Evolutionary conservation across 2,113 vertebrate genomes (phyloP), one percentile per base, ranked within the genome.

Genomic region (Campylorhamphus procurvoides): DNA sequence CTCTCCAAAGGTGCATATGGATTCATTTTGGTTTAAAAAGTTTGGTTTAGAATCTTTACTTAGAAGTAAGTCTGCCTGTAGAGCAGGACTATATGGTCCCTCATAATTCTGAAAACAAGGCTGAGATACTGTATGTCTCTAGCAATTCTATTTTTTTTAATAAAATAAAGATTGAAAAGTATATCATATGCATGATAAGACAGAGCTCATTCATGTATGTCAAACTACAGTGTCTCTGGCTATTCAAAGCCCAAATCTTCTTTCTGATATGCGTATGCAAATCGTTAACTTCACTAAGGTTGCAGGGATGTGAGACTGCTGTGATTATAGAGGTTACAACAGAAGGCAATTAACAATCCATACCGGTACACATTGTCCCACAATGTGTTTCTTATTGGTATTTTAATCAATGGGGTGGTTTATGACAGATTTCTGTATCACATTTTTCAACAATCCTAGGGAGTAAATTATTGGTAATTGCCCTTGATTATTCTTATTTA

Each of bases 31-130:
- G 8, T 87, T 66, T 28, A 71, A 64, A 90, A 66, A 69, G 35
- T 73, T 92, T 76, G 18, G 31, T 93, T 97, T 84, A 92, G 22
- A 94, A 64, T 90, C 24, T 52, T 64, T n/a, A n/a, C n/a, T n/a
- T n/a, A n/a, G n/a, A 92, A 47, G 59, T 89, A 92, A 47, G 59
- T 87, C 29, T 83, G 1, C 37, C 63, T 64, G 37, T 74, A 63
- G 40, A 40, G 40, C 40, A 40, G 10, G 81, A 78, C 86, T 91
- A 69, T 9, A 44, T 72, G 49, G 64, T 75, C 19, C 66, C 31
- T 84, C 20, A 14, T 86, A n/a, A n/a, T 89, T 72, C 58, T 68
- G 63, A 79, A 68, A 87, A 27, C 46, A 59, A 31, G 29, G 25
- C 10, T 69, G 72, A 74, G 12, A 46, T 81, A 56, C 15, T 89